Evolutionary conservation across 1,140 invertebrate genomes (phyloP), one percentile per base, ranked within the genome.

Genomic region (Solen grandis): DNA sequence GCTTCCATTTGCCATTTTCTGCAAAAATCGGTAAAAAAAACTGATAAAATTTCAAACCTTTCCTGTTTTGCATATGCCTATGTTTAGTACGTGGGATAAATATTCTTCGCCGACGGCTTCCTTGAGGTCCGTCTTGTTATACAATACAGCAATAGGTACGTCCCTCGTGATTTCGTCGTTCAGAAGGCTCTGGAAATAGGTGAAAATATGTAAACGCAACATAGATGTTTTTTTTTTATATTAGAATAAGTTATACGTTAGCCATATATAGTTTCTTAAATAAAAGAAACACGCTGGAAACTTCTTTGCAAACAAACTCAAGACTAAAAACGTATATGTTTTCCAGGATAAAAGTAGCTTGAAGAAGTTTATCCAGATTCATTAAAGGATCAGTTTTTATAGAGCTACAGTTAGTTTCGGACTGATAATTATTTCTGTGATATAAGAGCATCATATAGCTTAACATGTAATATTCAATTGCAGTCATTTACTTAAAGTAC

Each of bases 61-160:
- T 35, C 70, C 69, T n/a, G 57, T 69, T 41, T 35, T 60, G 41
- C 19, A 35, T 25, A 50, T 29, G 0, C 63, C 25, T 38, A 86
- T 38, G 1, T 38, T 81, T 0, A 86, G 65, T 35, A 16, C 33
- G 22, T 77, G 10, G 31, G 76, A 57, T 13, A 86, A 62, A 35
- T 74, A 57, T 38, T 82, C 82, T 36, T 78, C 79, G 22, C 81
- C 77, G 25, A 65, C 63, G 50, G 79, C 76, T 19, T 35, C 76
- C 25, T 16, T 52, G 63, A 38, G 77, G 63, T 86, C 85, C 10
- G 68, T 84, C 52, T 86, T 86, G 41, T 86, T 86, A 5, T 81
- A 81, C 10, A 86, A 59, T 27, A 86, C 60, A 22, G 72, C 65
- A n/a, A 86, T 65, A 8, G 85, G 85, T 22, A 81, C 50, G 3